These are phyloP conservation scores for Chydorus sphaericus DNA, from an alignment of 2,888 invertebrate species.

Conservation along the genomic window DNA sequence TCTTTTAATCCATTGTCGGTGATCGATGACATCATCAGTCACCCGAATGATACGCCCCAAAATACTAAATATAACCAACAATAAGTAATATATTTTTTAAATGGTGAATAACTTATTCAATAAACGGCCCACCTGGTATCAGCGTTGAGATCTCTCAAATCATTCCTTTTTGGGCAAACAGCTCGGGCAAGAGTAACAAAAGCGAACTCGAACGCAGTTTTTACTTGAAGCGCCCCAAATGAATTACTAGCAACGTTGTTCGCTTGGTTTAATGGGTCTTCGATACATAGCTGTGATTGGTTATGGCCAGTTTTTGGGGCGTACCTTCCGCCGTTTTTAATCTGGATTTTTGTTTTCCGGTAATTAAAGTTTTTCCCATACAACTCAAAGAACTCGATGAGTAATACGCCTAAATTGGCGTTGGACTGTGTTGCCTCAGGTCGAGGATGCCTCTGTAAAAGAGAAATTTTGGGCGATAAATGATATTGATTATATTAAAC, in stretches of 20 bases:
- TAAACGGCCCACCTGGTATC: slow-evolving; percentile 9
- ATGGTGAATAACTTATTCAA: background rate
- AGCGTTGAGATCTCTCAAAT: slow-evolving; percentile 37
- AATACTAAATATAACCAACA: slow-evolving; percentile 40
- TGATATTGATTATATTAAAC: background rate
- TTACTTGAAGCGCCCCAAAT: slow-evolving; percentile 69
- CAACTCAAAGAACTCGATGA: slow-evolving; percentile 93
- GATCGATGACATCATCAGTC: slow-evolving; percentile 76
- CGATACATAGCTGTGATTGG: slow-evolving; percentile 86
- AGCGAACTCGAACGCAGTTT: slow-evolving; percentile 92
- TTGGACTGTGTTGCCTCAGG: slow-evolving; percentile 45
- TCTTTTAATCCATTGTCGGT: slow-evolving; percentile 49
- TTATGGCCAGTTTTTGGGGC: slow-evolving; percentile 89
- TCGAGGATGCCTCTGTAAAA: slow-evolving; percentile 60
- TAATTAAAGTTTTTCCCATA: slow-evolving; percentile 95
- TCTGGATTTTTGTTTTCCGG: slow-evolving; percentile 80
- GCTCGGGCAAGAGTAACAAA: slow-evolving; percentile 69
- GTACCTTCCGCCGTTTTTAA: slow-evolving; percentile 84
- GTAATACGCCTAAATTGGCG: slow-evolving; percentile 77
- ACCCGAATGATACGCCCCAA: slow-evolving; percentile 83
- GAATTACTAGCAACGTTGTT: slow-evolving; percentile 97
- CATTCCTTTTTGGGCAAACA: slow-evolving; percentile 38
- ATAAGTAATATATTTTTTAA: background rate
- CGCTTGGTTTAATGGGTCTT: slow-evolving; percentile 88
- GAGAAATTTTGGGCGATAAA: too few species aligned